Percentiles rank a stretch among this genome's conserved stretches.
phyloP scores from a whole-genome alignment of 2,888 invertebrate genomes.

The Agrenia bidenticulata region DNA sequence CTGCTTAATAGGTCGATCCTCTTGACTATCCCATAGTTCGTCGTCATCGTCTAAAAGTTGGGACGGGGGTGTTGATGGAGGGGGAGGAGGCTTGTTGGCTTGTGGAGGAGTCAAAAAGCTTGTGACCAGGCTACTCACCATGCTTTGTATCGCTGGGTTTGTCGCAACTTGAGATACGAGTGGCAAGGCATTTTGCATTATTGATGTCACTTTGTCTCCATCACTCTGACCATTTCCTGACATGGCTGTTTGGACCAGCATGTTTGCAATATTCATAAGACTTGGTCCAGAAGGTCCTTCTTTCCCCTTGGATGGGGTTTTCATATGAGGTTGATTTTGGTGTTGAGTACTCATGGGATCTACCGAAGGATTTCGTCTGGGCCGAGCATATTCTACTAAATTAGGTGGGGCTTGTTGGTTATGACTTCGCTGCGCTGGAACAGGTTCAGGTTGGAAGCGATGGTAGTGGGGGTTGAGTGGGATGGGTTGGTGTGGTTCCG shows the following conservation, averaged over 20 bases:
- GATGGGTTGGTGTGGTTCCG: neutral
- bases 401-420: neutral
- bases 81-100: slow-evolving; percentile 24
- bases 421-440: neutral
- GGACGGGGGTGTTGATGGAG: slow-evolving; percentile 17
- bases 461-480: neutral
- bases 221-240: slow-evolving; percentile 35
- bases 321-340: slow-evolving; percentile 10
- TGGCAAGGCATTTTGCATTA: slow-evolving; percentile 49
- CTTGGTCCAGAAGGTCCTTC: slow-evolving; percentile 35
- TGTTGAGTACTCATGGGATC: slow-evolving; percentile 23
- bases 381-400: slow-evolving; percentile 37
- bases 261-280: slow-evolving; percentile 47
- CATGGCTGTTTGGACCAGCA: slow-evolving; percentile 47
- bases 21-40: slow-evolving; percentile 6
- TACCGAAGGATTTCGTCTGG: slow-evolving; percentile 29
- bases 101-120: slow-evolving; percentile 50
- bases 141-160: slow-evolving; percentile 47
- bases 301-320: slow-evolving; percentile 18
- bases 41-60: slow-evolving; percentile 3
- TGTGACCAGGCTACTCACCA: slow-evolving; percentile 48
- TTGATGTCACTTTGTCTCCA: slow-evolving; percentile 46
- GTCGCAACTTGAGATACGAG: slow-evolving; percentile 49
- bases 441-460: neutral
- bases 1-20: neutral